Evolutionary conservation across 2,113 vertebrate genomes (phyloP).

Genomic region (Notothenia rossii): DNA sequence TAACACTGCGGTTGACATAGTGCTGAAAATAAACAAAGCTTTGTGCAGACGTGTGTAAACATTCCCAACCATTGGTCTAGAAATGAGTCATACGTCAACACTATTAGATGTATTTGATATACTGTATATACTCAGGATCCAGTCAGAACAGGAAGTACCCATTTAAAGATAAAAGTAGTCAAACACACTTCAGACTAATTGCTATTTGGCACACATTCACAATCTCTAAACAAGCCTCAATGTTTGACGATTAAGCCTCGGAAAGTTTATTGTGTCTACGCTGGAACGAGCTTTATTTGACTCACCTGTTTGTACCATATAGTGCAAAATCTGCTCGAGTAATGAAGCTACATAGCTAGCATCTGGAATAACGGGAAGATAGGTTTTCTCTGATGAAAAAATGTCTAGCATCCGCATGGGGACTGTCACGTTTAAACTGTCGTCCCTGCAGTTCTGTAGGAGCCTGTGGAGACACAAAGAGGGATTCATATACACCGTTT

Average conservation of each 20-base stretch:
- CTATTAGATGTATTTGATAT: constrained; percentile 23
- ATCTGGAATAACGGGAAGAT: constrained; percentile 90
- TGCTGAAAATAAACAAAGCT: constrained; percentile 16
- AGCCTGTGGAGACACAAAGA: constrained; percentile 81
- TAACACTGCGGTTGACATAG: background rate
- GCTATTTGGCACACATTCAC: constrained; percentile 12
- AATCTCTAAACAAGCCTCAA: background rate
- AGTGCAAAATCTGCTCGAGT: constrained; percentile 98
- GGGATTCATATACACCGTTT: background rate
- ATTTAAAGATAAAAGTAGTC: constrained; percentile 25
- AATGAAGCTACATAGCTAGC: constrained; percentile 89
- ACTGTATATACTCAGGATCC: constrained; percentile 21
- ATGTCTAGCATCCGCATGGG: constrained; percentile 98
- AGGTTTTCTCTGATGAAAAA: constrained; percentile 94
- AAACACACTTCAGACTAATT: constrained; percentile 46
- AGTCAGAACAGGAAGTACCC: constrained; percentile 33
- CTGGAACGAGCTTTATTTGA: background rate
- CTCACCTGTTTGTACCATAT: constrained; percentile 97
- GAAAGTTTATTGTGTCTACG: background rate
- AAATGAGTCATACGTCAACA: constrained; percentile 34
- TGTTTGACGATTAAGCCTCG: background rate
- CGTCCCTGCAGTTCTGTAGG: constrained; percentile 89
- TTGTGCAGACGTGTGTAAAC: background rate
- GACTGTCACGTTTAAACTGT: constrained; percentile 93
- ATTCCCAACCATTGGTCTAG: background rate